Conservation (phyloP, 2,888 invertebrate species). For the Amphipyra berbera region DNA sequence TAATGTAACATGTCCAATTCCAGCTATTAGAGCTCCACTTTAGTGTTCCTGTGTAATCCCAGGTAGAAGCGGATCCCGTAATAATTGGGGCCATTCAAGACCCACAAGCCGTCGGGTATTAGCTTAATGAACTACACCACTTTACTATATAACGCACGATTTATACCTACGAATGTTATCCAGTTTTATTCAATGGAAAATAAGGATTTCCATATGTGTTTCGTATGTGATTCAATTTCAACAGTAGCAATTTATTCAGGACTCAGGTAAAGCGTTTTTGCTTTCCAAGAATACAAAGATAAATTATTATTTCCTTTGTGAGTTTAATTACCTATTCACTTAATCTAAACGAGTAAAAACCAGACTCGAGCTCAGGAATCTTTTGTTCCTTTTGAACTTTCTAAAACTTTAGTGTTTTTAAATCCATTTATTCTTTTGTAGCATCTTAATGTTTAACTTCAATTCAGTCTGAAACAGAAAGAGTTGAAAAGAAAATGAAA, state of each 20-base stretch:
- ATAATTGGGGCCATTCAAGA: constrained; percentile 66
- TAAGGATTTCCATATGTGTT: constrained; percentile 13
- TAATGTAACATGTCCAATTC: constrained; percentile 7
- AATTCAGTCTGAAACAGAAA: constrained; percentile 43
- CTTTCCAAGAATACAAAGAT: constrained; percentile 22
- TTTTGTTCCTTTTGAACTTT: constrained; percentile 59
- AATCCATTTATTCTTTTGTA: constrained; percentile 53
- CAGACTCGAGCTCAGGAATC: constrained; percentile 40
- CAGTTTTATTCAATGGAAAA: constrained; percentile 18
- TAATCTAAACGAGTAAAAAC: constrained; percentile 50
- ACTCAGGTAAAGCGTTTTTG: constrained; percentile 17
- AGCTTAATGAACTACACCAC: constrained; percentile 66
- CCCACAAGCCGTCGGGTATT: constrained; percentile 61
- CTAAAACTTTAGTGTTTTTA: constrained; percentile 53
- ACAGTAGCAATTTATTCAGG: constrained; percentile 14
- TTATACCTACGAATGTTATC: constrained; percentile 26
- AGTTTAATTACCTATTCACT: constrained; percentile 49
- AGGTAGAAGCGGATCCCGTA: constrained; percentile 54
- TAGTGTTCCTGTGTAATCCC: constrained; percentile 54
- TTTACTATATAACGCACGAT: constrained; percentile 41
- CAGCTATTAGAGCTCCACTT: constrained; percentile 17
- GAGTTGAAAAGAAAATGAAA: constrained; percentile 45
- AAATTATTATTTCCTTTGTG: constrained; percentile 48
- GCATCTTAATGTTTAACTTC: constrained; percentile 55
- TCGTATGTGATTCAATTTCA: constrained; percentile 30